phyloP scores from a whole-genome alignment of 2,888 invertebrate species.

The Brachylomia viminalis region DNA sequence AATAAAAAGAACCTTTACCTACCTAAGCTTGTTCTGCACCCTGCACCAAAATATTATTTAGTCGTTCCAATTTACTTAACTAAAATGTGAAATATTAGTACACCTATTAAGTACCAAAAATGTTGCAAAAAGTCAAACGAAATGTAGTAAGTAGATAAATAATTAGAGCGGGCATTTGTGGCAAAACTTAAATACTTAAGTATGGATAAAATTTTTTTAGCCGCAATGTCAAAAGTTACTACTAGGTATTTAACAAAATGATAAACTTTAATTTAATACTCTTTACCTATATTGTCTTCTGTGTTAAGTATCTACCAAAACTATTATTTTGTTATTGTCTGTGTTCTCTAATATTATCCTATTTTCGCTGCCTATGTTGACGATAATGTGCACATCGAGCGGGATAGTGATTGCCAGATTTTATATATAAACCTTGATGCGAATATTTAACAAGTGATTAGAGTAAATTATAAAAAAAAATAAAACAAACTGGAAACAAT shows the following conservation, averaged over 20 bases:
- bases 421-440: background rate
- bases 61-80: slow-evolving; percentile 17
- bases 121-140: slow-evolving; percentile 9
- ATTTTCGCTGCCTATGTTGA: background rate
- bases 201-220: background rate
- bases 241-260: too few species aligned
- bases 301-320: background rate
- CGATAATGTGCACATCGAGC: background rate
- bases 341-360: background rate
- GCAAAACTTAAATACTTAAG: slow-evolving; percentile 8
- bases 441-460: background rate
- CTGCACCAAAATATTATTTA: slow-evolving; percentile 42
- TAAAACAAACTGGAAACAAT: background rate
- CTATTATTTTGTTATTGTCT: slow-evolving; percentile 1
- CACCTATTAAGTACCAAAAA: background rate
- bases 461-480: background rate
- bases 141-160: slow-evolving; percentile 2
- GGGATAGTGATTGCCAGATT: background rate
- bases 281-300: slow-evolving; percentile 7
- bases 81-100: background rate
- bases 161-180: slow-evolving; percentile 4
- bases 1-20: background rate
- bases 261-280: slow-evolving; percentile 4
- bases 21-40: slow-evolving; percentile 38
- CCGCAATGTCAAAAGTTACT: too few species aligned